A percentile compares a stretch with the other conserved stretches of the same genome.
These are phyloP conservation scores for Galaxias olidus DNA, from an alignment of 2,797 vertebrate genomes.

Conservation along the genomic window DNA sequence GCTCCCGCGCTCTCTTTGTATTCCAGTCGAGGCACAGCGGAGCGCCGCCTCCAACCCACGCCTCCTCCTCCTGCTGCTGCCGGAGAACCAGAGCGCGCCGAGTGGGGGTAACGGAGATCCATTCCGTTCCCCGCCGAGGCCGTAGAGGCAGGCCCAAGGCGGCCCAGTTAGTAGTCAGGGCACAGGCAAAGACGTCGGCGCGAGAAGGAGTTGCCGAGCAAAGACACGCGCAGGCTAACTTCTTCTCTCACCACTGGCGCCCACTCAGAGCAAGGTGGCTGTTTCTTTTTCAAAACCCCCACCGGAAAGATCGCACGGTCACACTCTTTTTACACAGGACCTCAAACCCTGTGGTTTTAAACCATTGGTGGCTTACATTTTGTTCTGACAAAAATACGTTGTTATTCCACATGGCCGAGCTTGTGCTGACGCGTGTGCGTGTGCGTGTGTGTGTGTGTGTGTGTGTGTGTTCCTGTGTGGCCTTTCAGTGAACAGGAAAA, in stretches of 20 bases:
- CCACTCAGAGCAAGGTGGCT: not conserved
- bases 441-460: not conserved
- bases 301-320: too few species aligned
- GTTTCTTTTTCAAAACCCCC: too few species aligned
- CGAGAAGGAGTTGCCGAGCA: not conserved
- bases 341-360: too few species aligned
- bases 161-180: constrained; percentile 49
- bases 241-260: too few species aligned
- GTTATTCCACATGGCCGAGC: not conserved
- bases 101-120: constrained; percentile 17
- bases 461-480: not conserved
- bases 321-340: too few species aligned
- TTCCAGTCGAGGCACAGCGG: not conserved
- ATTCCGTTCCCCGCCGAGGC: constrained; percentile 9
- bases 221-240: not conserved
- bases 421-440: not conserved
- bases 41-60: not conserved
- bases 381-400: too few species aligned
- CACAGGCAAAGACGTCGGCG: constrained; percentile 29
- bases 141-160: constrained; percentile 21
- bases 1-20: too few species aligned
- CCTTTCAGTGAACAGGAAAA: constrained; percentile 29
- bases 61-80: not conserved
- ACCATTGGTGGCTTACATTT: too few species aligned
- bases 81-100: constrained; percentile 4